Evolutionary conservation across 2,888 invertebrate species (phyloP), one percentile per base, ranked within the genome.

Genomic region (Drepana falcataria): DNA sequence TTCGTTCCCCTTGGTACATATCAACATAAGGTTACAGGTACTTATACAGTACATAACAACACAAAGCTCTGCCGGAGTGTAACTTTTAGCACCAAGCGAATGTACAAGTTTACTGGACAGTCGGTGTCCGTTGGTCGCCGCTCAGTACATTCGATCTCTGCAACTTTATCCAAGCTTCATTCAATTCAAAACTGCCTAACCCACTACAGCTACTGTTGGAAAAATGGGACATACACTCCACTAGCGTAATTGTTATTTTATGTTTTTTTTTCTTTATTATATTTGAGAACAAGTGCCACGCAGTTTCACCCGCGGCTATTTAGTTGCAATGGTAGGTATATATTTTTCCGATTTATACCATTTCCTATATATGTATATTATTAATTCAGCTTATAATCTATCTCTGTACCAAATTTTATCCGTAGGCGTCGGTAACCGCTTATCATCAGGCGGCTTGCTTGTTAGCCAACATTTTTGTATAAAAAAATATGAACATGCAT

Each of bases 41-140:
- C 33, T 6, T 41, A n/a, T 40, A 49, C 21, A 2, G 44, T 55
- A 48, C 48, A 35, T 48, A 55, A 59, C 58, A 64, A 60, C 60
- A 59, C 59, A 63, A 64, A 64, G 60, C 62, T 63, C 63, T 64
- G 65, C 61, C 55, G 47, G 59, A 60, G 59, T 56, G 60, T 61
- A 64, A 54, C 65, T 61, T 70, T 71, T 64, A 67, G 59, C 63
- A 59, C 58, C 59, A 60, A 48, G 53, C 54, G 59, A 57, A 57
- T 62, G 59, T 65, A 64, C 68, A 74, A 73, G 64, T 75, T 73
- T 65, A 71, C 68, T 70, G 69, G 71, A 65, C 62, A 64, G 53
- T 49, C 63, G 61, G 65, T 60, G 65, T 62, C 9, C 44, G 44
- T 9, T 3, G 6, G 44, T 44, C 44, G 44, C 44, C 63, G 63